These are phyloP conservation scores for Chloromyia formosa DNA, from an alignment of 2,888 invertebrate species.

Conservation along the genomic window DNA sequence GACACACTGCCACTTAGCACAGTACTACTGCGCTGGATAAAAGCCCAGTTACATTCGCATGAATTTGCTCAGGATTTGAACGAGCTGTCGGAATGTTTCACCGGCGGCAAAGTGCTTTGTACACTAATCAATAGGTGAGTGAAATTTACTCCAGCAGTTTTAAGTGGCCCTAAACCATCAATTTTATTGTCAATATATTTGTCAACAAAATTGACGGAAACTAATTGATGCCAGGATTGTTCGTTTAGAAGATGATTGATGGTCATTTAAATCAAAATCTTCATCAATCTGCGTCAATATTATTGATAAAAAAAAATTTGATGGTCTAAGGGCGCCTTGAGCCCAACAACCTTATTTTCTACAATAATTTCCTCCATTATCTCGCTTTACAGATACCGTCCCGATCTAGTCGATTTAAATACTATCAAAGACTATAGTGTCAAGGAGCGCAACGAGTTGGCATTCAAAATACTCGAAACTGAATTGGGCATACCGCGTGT, in stretches of 20 bases:
- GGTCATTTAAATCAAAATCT: too few relatives aligned
- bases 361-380: too few relatives aligned
- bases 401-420: constrained; percentile 84
- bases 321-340: too few relatives aligned
- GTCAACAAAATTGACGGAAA: too few relatives aligned
- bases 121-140: constrained; percentile 62
- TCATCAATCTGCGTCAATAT: too few relatives aligned
- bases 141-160: too few relatives aligned
- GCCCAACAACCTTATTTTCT: too few relatives aligned
- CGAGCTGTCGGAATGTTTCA: constrained; percentile 62
- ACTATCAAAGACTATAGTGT: constrained; percentile 72
- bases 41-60: constrained; percentile 59
- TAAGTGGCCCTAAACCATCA: neutral
- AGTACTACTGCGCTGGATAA: constrained; percentile 62
- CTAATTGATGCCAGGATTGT: too few relatives aligned
- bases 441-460: constrained; percentile 77
- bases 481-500: constrained; percentile 79
- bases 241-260: too few relatives aligned
- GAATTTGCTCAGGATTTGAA: constrained; percentile 59
- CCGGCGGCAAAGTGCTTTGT: constrained; percentile 62
- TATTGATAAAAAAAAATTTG: too few relatives aligned
- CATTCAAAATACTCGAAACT: constrained; percentile 86
- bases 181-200: neutral
- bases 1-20: constrained; percentile 61
- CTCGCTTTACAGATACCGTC: constrained; percentile 83